Conservation (phyloP, 2,797 vertebrate genomes). For the Brachyrhaphis roseni region DNA sequence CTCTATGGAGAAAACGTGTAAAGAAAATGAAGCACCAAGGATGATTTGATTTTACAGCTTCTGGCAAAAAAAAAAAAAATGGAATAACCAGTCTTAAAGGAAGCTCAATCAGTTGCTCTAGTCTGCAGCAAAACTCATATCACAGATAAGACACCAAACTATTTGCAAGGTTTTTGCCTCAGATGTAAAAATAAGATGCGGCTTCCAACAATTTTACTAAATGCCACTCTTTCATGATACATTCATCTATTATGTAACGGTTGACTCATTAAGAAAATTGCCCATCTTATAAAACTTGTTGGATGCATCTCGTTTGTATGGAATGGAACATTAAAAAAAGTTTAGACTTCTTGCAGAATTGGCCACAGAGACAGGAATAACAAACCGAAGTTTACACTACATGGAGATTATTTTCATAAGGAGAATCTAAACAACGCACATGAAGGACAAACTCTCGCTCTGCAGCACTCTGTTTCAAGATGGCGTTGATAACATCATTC, state of each 20-base stretch:
- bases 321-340: background rate
- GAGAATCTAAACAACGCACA: conserved; percentile 39
- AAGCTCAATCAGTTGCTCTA: background rate
- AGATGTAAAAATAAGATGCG: background rate
- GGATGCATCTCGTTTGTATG: background rate
- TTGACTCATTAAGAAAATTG: background rate
- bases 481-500: conserved; percentile 97
- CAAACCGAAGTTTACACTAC: background rate
- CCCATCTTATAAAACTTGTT: background rate
- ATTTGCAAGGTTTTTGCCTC: background rate
- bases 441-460: conserved; percentile 92
- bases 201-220: background rate
- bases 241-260: background rate
- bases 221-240: background rate
- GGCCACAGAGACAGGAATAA: background rate
- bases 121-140: background rate
- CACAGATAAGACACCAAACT: background rate
- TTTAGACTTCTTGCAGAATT: background rate
- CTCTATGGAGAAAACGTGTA: conserved; percentile 62
- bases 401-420: background rate
- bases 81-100: background rate
- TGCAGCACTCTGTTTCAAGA: conserved; percentile 94
- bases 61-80: background rate
- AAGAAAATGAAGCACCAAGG: background rate
- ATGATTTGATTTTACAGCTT: background rate